Base-by-base conservation (phyloP, 2,797 vertebrate species). In the Pangasius larnaudii region DNA sequence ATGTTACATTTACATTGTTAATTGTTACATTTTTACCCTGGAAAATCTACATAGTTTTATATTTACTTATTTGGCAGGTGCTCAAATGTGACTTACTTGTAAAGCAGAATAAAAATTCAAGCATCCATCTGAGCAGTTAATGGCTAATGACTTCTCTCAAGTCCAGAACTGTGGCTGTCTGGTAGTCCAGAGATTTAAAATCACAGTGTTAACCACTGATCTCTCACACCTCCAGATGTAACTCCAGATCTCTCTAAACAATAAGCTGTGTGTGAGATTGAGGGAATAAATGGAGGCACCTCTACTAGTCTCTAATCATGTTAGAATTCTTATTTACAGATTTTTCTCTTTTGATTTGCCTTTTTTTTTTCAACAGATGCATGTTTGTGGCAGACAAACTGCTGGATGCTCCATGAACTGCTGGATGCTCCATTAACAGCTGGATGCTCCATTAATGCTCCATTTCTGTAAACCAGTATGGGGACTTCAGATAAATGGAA, bases 281-380 rank as follows among this genome's bases (percentile, higher is more conserved):
- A 77, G 27, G 27, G n/a, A 53, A 77, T 24, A 77, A 2, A 51
- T 30, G 13, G 14, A 77, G 49, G 46, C 27, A 36, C 24, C 14
- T 22, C 51, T 79, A 59, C 53, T 56, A 33, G 11, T 56, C 18
- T 16, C 4, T 24, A 59, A 24, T 36, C 9, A 39, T 53, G 16
- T 30, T 49, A 53, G 75, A 78, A 9, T 30, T 78, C 75, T 78
- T 78, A n/a, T 79, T 58, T 79, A 56, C 13, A 78, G 14, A 78
- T 16, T 30, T 14, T 75, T 18, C 3, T n/a, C 4, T 16, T 56
- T 56, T 79, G 1, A 22, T 79, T 11, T 58, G 13, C 36, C 2
- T 8, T 22, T 19, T 16, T 33, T 18, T 14, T 33, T 16, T n/a
- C 24, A 75, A 14, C 0, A 8, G 42, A 49, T n/a, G 11, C 11